Evolutionary conservation across 2,888 invertebrate species (phyloP).

Genomic region (Ecliptopera silaceata): DNA sequence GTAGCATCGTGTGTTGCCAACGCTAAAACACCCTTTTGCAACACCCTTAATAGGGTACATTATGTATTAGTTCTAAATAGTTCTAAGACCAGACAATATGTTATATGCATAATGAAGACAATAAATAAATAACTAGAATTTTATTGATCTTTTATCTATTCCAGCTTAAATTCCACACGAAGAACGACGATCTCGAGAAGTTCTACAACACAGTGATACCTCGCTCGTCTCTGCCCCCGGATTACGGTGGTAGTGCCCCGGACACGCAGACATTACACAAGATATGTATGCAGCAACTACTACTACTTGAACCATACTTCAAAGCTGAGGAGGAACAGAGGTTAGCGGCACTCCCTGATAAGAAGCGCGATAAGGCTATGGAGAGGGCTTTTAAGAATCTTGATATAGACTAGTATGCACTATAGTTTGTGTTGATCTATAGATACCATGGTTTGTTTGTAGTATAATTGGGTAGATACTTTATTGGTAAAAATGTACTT

Average conservation of each 20-base stretch:
- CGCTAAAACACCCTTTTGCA: no score
- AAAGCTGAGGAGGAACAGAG: constrained; percentile 72
- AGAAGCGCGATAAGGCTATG: constrained; percentile 79
- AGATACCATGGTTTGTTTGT: constrained; percentile 9
- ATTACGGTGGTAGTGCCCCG: constrained; percentile 84
- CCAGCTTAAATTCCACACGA: constrained; percentile 85
- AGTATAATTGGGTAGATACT: background rate
- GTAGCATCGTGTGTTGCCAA: no score
- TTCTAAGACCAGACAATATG: no score
- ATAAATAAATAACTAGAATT: no score
- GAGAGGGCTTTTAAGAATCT: constrained; percentile 88
- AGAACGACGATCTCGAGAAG: constrained; percentile 78
- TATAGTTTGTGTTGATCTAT: no score
- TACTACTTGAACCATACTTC: constrained; percentile 64
- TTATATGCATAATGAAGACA: no score
- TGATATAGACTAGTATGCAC: constrained; percentile 87
- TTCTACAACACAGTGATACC: constrained; percentile 83
- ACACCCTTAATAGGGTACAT: no score
- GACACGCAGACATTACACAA: constrained; percentile 72
- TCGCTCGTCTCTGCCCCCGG: constrained; percentile 81
- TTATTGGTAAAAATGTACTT: background rate
- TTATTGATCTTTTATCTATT: constrained; percentile 33
- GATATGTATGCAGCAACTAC: constrained; percentile 66
- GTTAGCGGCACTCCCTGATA: constrained; percentile 64
- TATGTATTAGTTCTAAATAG: no score